Evolutionary conservation across 2,113 vertebrate genomes (phyloP).

Genomic region (Telmatochromis sp.): DNA sequence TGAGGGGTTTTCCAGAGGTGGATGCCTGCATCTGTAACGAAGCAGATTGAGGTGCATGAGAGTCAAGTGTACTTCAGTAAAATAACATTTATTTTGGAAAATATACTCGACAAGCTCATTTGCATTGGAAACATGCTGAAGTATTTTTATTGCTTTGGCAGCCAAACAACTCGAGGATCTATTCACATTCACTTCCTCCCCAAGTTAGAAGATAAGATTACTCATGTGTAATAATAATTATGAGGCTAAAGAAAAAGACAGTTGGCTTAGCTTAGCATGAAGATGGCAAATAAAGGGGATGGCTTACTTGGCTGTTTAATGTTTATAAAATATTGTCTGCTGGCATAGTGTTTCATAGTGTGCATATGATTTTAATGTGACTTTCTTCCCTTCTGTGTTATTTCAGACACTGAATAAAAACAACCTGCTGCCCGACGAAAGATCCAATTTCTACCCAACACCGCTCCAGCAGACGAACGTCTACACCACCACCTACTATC

Average conservation of each 20-base stretch:
- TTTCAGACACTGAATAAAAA: slow-evolving; percentile 96
- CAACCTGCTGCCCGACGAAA: slow-evolving; percentile 92
- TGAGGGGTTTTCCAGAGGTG: background rate
- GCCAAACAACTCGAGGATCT: background rate
- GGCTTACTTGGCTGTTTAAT: background rate
- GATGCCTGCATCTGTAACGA: background rate
- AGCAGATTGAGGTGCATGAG: background rate
- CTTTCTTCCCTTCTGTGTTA: background rate
- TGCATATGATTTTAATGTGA: background rate
- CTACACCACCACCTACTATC: slow-evolving; percentile 98
- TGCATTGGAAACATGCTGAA: background rate
- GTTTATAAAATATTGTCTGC: background rate
- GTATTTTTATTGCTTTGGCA: background rate
- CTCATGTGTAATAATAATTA: background rate
- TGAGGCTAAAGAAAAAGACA: background rate
- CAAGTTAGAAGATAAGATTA: background rate
- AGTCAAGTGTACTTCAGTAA: background rate
- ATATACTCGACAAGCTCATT: background rate
- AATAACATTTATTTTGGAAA: background rate
- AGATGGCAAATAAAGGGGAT: background rate
- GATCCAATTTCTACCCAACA: slow-evolving; percentile 86
- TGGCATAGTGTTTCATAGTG: background rate
- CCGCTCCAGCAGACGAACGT: slow-evolving; percentile 94
- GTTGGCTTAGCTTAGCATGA: background rate
- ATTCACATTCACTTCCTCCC: background rate